Percentiles rank a stretch among this genome's conserved stretches.
Conservation (phyloP, 2,113 vertebrate species). For the Aptenodytes forsteri region DNA sequence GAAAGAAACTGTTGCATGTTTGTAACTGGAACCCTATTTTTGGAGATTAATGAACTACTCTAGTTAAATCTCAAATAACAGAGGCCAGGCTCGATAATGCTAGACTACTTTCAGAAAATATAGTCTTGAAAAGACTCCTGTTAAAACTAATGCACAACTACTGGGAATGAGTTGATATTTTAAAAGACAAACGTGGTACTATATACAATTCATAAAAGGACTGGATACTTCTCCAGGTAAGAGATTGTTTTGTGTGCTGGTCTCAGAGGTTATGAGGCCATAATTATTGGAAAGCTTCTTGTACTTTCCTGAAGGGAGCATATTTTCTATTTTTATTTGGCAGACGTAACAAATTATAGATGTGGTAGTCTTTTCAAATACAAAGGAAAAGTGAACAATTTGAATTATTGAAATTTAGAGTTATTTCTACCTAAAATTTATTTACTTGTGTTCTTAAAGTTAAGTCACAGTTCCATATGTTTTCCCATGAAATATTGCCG, state of each 20-base stretch:
- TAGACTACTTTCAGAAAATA: neutral
- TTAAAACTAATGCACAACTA: neutral
- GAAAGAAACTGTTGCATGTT: neutral
- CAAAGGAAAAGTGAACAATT: neutral
- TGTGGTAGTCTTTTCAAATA: neutral
- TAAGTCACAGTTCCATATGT: neutral
- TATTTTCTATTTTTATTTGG: neutral
- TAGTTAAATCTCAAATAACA: neutral
- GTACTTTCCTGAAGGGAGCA: neutral
- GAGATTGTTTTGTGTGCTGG: neutral
- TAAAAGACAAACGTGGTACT: neutral
- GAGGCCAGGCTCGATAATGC: neutral
- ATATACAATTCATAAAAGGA: neutral
- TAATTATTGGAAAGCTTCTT: neutral
- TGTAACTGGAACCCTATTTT: neutral
- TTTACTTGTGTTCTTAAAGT: neutral
- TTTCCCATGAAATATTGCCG: neutral
- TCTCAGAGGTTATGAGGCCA: neutral
- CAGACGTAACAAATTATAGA: neutral
- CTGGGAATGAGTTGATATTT: neutral
- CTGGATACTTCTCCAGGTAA: neutral
- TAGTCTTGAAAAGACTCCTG: neutral
- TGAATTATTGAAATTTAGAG: neutral
- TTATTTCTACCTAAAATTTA: neutral
- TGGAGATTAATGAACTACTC: neutral